Percentiles rank a stretch among this genome's conserved stretches.
Conservation (phyloP, 2,113 vertebrate genomes). For the Gnathochromis pfefferi region DNA sequence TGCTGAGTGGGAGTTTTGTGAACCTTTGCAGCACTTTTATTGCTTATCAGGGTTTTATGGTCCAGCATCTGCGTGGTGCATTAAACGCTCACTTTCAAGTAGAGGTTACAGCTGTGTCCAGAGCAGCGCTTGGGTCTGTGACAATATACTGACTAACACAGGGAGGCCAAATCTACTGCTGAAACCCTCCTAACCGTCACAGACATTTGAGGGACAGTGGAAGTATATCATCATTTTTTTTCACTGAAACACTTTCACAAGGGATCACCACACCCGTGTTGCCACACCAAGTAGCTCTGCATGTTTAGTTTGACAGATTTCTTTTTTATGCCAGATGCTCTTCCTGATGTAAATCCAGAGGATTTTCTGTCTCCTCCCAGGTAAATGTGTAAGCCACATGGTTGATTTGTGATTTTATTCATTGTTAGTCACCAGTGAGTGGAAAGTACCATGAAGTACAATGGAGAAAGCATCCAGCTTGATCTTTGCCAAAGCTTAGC, state of each 20-base stretch:
- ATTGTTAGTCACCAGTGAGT: background rate
- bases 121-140: background rate
- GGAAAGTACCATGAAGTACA: background rate
- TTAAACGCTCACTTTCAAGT: background rate
- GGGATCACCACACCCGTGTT: background rate
- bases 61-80: background rate
- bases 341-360: background rate
- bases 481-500: background rate
- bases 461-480: background rate
- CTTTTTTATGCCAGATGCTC: background rate
- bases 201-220: background rate
- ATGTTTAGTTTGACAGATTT: background rate
- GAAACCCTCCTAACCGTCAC: background rate
- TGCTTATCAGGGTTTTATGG: conserved; percentile 21
- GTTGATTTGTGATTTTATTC: background rate
- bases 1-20: conserved; percentile 28
- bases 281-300: background rate
- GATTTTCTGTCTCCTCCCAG: background rate
- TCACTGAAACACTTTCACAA: background rate
- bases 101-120: conserved; percentile 3
- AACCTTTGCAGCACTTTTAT: conserved; percentile 28
- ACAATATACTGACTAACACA: background rate
- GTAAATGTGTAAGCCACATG: background rate
- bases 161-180: background rate
- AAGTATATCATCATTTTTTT: background rate